Percentiles rank a stretch among this genome's conserved stretches.
phyloP scores from a whole-genome alignment of 2,113 vertebrate species.

The Microtus richardsoni region DNA sequence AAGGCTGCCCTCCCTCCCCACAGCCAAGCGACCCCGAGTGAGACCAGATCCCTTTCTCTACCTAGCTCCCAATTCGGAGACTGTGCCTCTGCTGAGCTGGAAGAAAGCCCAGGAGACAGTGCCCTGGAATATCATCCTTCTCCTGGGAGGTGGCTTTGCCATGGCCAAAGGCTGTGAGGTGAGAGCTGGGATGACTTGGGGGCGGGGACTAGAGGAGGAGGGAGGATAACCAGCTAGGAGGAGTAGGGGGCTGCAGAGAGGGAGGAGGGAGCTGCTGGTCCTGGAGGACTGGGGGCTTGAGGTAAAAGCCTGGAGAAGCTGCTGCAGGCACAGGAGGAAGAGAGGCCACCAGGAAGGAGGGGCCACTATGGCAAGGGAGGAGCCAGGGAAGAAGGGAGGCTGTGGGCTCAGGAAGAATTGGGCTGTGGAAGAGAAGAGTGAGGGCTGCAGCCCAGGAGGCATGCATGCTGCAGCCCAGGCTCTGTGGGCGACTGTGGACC shows the following conservation, averaged over 20 bases:
- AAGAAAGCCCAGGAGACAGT: constrained; percentile 94
- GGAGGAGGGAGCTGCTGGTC: neutral
- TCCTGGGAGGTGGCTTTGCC: constrained; percentile 97
- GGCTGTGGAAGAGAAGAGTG: neutral
- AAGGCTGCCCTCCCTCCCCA: neutral
- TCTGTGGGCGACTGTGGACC: neutral
- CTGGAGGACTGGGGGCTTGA: neutral
- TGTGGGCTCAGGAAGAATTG: neutral
- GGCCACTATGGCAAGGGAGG: neutral
- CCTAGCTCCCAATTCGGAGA: constrained; percentile 92
- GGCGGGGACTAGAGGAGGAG: neutral
- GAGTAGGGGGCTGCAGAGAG: neutral
- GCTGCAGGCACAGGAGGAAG: neutral
- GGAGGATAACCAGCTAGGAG: neutral
- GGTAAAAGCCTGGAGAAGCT: neutral
- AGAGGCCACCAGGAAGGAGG: neutral
- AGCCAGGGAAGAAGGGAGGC: neutral
- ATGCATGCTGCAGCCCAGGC: neutral
- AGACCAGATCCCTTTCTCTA: constrained; percentile 38
- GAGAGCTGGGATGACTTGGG: neutral
- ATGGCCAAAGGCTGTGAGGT: constrained; percentile 99
- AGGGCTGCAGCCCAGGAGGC: neutral
- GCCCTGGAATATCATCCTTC: constrained; percentile 97
- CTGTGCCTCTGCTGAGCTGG: constrained; percentile 93
- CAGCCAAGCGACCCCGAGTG: neutral